phyloP scores from a whole-genome alignment of 1,140 invertebrate genomes.

The Listronotus oregonensis region DNA sequence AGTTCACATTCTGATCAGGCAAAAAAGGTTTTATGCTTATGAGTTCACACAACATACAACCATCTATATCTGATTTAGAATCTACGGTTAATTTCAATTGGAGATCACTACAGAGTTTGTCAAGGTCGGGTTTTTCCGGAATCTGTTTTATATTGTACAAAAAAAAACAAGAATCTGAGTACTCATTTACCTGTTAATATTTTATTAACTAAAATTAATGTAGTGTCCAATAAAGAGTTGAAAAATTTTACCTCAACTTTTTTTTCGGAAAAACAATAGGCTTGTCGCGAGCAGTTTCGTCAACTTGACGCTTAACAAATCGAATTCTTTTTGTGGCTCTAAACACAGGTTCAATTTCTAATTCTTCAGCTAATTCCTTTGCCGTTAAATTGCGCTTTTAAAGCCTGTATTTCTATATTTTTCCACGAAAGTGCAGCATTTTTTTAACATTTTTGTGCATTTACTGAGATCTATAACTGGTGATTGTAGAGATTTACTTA shows the following conservation, averaged over 20 bases:
- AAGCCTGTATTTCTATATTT: slow-evolving; percentile 32
- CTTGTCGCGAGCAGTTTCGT: slow-evolving; percentile 2
- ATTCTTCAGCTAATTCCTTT: slow-evolving; percentile 36
- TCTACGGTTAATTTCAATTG: not conserved
- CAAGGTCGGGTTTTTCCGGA: not conserved
- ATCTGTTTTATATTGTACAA: slow-evolving; percentile 13
- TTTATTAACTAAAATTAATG: slow-evolving; percentile 15
- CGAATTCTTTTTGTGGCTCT: not conserved
- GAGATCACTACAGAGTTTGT: slow-evolving; percentile 4
- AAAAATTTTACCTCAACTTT: slow-evolving; percentile 12
- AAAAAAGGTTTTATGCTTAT: slow-evolving; percentile 4
- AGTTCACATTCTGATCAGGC: slow-evolving; percentile 10
- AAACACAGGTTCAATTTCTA: slow-evolving; percentile 35
- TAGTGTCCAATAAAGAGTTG: slow-evolving; percentile 6
- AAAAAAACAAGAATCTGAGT: slow-evolving; percentile 4
- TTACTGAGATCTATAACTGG: slow-evolving; percentile 45
- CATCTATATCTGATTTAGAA: not conserved
- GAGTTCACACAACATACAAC: not conserved
- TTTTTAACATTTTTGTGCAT: slow-evolving; percentile 46
- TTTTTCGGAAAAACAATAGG: slow-evolving; percentile 7
- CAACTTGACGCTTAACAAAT: not conserved
- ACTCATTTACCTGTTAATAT: slow-evolving; percentile 7
- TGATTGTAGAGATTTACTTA: slow-evolving; percentile 10
- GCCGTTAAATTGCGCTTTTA: slow-evolving; percentile 47
- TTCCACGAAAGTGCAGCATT: slow-evolving; percentile 45